phyloP scores from a whole-genome alignment of 2,113 vertebrate species.

The Tetrax tetrax region DNA sequence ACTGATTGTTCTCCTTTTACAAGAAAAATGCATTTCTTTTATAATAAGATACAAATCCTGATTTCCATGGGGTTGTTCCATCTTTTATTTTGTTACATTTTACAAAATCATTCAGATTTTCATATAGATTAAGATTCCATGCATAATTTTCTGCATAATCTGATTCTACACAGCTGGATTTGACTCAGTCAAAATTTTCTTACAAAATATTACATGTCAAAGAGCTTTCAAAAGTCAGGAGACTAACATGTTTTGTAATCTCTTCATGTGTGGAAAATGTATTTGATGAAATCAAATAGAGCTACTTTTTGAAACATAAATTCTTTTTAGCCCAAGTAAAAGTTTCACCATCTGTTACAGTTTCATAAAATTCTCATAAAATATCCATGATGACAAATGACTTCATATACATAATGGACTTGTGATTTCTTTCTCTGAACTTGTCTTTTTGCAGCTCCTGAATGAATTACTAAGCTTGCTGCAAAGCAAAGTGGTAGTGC shows the following conservation, averaged over 20 bases:
- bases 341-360: conserved; percentile 34
- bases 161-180: conserved; percentile 15
- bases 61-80: background rate
- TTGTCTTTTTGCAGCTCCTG: background rate
- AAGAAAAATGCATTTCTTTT: background rate
- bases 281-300: conserved; percentile 7
- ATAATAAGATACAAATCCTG: conserved; percentile 6
- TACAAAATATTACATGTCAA: conserved; percentile 9
- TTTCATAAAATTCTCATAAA: conserved; percentile 37
- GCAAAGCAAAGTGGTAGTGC: background rate
- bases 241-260: background rate
- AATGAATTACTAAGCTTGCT: background rate
- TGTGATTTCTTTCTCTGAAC: background rate
- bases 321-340: conserved; percentile 30
- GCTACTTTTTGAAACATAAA: background rate
- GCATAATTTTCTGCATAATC: background rate
- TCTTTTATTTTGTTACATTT: conserved; percentile 25
- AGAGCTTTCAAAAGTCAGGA: background rate
- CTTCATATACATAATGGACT: background rate
- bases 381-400: conserved; percentile 10
- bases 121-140: background rate
- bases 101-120: conserved; percentile 1
- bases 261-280: background rate
- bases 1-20: background rate
- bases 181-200: conserved; percentile 1